Evolutionary conservation across 2,113 vertebrate genomes (phyloP), one percentile per base, ranked within the genome.

Genomic region (Festucalex cinctus): DNA sequence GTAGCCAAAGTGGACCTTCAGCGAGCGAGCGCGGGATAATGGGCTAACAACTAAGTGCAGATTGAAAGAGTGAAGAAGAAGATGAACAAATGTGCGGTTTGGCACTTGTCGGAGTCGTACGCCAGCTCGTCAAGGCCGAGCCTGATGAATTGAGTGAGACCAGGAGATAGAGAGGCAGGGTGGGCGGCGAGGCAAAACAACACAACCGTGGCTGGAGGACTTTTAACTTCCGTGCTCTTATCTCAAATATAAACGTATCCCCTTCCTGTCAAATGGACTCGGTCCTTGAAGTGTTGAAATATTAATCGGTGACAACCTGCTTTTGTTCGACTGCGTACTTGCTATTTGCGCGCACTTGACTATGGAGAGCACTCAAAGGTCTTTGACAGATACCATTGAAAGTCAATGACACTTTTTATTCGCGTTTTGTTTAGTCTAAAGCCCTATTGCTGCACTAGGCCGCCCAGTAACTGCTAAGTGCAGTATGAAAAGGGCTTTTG

Each of bases 21-120:
- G 24, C 13, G n/a, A 39, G 24, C 16, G 37, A 36, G 19, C 28
- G 6, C 56, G 28, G 32, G 9, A 35, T 39, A 20, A 61, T 61
- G n/a, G 59, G 36, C 41, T 61, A 61, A 61, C 35, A 41, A 61
- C 59, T 22, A 61, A 39, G 58, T 14, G 58, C 58, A 22, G 36
- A 60, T 39, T 60, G 35, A 35, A 37, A n/a, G 9, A 39, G n/a
- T 13, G 32, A 13, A 14, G 26, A 12, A 41, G n/a, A 61, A 22
- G n/a, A 61, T 24, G 20, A 39, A 22, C 5, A 41, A 61, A 61
- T 7, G 20, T n/a, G 20, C 58, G 7, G 35, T 4, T 59, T 39
- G 58, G 19, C 36, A 16, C 17, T 9, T 6, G 2, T 36, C 19
- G 17, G 46, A 6, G 53, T 26, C 53, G 24, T 26, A 26, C 24